Conservation (phyloP, 2,113 vertebrate genomes). For the Psophia crepitans region DNA sequence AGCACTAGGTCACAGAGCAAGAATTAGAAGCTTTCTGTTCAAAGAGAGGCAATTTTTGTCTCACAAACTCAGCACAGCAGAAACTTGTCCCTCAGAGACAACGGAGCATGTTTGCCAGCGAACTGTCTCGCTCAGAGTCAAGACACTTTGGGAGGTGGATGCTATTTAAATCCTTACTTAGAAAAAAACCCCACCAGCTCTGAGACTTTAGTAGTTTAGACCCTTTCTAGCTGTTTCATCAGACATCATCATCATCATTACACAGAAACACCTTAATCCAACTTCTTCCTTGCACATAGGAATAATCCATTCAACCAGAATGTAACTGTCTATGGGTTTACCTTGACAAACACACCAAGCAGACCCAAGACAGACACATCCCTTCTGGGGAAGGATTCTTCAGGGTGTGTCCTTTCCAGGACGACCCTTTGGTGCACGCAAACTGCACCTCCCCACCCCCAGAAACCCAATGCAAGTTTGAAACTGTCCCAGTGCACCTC, state of each 20-base stretch:
- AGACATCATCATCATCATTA: background rate
- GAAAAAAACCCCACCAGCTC: background rate
- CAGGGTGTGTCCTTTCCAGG: background rate
- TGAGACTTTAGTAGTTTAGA: background rate
- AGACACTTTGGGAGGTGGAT: background rate
- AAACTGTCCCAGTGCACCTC: background rate
- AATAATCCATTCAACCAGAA: background rate
- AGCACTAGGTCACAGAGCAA: background rate
- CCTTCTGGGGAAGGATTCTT: background rate
- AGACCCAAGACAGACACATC: background rate
- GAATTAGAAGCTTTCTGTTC: background rate
- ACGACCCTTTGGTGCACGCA: background rate
- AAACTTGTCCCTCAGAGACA: background rate
- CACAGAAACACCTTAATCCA: background rate
- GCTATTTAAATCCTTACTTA: background rate
- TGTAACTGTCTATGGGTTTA: fast-evolving
- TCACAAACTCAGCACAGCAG: background rate
- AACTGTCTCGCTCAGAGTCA: background rate
- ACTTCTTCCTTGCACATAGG: background rate
- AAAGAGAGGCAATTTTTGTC: background rate
- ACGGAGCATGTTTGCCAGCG: background rate
- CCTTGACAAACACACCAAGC: background rate
- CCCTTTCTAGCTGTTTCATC: background rate
- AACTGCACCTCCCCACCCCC: background rate
- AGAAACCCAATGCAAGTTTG: background rate